Conservation (phyloP, 2,888 invertebrate genomes). For the Xestia xanthographa region DNA sequence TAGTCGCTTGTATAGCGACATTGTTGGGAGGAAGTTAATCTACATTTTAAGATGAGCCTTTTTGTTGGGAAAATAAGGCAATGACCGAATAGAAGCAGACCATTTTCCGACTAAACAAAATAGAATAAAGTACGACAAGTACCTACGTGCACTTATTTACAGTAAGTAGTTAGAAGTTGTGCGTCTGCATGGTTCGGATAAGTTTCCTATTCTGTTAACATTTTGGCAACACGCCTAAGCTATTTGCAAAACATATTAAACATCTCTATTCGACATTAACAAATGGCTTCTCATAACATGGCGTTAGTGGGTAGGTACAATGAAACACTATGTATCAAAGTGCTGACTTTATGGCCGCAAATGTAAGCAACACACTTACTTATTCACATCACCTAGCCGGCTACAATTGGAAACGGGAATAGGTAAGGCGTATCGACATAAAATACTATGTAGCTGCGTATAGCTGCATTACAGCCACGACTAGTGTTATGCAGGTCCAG, state of each 20-base stretch:
- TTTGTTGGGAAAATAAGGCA: constrained; percentile 19
- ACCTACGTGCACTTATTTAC: constrained; percentile 68
- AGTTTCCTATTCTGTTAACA: constrained; percentile 74
- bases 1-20: constrained; percentile 38
- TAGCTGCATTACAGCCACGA: constrained; percentile 72
- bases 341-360: constrained; percentile 58
- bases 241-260: constrained; percentile 78
- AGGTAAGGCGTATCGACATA: constrained; percentile 71
- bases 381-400: constrained; percentile 73
- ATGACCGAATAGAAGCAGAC: constrained; percentile 35
- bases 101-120: constrained; percentile 32
- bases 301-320: constrained; percentile 63
- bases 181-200: constrained; percentile 67
- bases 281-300: constrained; percentile 75
- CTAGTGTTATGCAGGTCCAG: constrained; percentile 75
- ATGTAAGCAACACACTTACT: constrained; percentile 68
- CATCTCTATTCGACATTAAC: constrained; percentile 76
- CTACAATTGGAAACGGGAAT: constrained; percentile 73
- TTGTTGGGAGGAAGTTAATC: constrained; percentile 44
- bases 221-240: constrained; percentile 79
- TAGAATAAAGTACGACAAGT: constrained; percentile 51
- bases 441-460: constrained; percentile 75
- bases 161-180: constrained; percentile 59
- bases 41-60: constrained; percentile 25
- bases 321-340: constrained; percentile 63